These are phyloP conservation scores for Malurus splendens DNA, from an alignment of 2,797 vertebrate species.

Conservation along the genomic window DNA sequence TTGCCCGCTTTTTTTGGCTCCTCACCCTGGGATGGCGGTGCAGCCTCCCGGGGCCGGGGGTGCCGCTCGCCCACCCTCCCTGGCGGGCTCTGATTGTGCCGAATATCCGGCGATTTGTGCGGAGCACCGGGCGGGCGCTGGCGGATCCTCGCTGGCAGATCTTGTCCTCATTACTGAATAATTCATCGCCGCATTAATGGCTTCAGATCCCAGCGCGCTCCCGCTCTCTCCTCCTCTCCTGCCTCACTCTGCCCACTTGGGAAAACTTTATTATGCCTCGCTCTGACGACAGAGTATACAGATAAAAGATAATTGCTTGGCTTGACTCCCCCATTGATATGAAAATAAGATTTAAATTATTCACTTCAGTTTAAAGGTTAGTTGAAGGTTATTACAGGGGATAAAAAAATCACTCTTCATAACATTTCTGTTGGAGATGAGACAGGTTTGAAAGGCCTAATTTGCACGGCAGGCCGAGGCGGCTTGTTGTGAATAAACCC, in stretches of 20 bases:
- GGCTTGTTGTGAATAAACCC: slow-evolving; percentile 79
- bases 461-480: slow-evolving; percentile 81
- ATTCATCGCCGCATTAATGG: slow-evolving; percentile 85
- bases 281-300: slow-evolving; percentile 92
- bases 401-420: slow-evolving; percentile 72
- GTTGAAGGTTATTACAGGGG: slow-evolving; percentile 94
- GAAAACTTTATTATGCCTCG: slow-evolving; percentile 90
- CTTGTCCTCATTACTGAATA: slow-evolving; percentile 87
- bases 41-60: background rate
- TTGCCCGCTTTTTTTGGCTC: background rate
- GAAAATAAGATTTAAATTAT: slow-evolving; percentile 99
- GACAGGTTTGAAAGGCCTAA: slow-evolving; percentile 84
- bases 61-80: background rate
- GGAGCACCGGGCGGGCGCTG: background rate
- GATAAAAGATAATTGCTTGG: slow-evolving; percentile 99
- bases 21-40: background rate
- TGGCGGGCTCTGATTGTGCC: slow-evolving; percentile 72
- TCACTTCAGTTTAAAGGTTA: slow-evolving; percentile 96
- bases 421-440: slow-evolving; percentile 79
- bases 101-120: slow-evolving; percentile 66
- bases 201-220: slow-evolving; percentile 77
- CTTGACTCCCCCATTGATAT: slow-evolving; percentile 97
- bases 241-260: slow-evolving; percentile 76
- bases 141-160: slow-evolving; percentile 69
- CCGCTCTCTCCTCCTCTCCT: slow-evolving; percentile 58